Percentiles rank a stretch among this genome's conserved stretches.
phyloP scores from a whole-genome alignment of 1,140 invertebrate species.

The Lethocerus indicus region DNA sequence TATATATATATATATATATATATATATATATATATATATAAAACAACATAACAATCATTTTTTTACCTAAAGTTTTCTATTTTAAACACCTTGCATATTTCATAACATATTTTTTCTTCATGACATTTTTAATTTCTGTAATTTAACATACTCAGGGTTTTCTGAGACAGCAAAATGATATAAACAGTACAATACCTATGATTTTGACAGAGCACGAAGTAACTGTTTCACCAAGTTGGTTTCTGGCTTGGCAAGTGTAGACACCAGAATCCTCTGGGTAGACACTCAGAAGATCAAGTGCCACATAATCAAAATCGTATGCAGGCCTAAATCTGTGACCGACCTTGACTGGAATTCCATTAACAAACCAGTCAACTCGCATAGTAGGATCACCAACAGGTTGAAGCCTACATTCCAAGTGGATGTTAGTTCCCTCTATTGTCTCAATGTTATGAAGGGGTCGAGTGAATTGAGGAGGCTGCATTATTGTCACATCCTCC shows the following conservation, averaged over 20 bases:
- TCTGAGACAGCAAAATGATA: not conserved
- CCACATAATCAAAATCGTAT: slow-evolving; percentile 96
- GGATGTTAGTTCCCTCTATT: slow-evolving; percentile 79
- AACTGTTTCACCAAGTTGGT: slow-evolving; percentile 84
- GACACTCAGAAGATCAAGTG: slow-evolving; percentile 84
- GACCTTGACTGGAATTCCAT: slow-evolving; percentile 71
- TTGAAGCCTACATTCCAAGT: slow-evolving; percentile 80
- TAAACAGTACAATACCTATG: slow-evolving; percentile 39
- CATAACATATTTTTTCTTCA: not conserved
- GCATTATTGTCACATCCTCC: slow-evolving; percentile 61
- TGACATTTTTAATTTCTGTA: too few species aligned
- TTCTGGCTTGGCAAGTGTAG: slow-evolving; percentile 82
- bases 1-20: not conserved
- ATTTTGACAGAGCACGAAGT: slow-evolving; percentile 77
- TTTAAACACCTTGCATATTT: not conserved
- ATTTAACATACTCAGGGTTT: too few species aligned
- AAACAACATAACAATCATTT: not conserved
- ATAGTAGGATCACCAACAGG: slow-evolving; percentile 90
- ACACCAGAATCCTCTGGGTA: slow-evolving; percentile 95
- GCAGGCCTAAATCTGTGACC: slow-evolving; percentile 70
- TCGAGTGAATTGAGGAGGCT: slow-evolving; percentile 71
- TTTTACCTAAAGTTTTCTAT: not conserved
- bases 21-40: not conserved
- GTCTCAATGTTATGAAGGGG: slow-evolving; percentile 81
- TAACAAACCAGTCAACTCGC: slow-evolving; percentile 94